These are phyloP conservation scores for Indicator maculatus DNA, from an alignment of 2,113 vertebrate genomes.

Conservation along the genomic window DNA sequence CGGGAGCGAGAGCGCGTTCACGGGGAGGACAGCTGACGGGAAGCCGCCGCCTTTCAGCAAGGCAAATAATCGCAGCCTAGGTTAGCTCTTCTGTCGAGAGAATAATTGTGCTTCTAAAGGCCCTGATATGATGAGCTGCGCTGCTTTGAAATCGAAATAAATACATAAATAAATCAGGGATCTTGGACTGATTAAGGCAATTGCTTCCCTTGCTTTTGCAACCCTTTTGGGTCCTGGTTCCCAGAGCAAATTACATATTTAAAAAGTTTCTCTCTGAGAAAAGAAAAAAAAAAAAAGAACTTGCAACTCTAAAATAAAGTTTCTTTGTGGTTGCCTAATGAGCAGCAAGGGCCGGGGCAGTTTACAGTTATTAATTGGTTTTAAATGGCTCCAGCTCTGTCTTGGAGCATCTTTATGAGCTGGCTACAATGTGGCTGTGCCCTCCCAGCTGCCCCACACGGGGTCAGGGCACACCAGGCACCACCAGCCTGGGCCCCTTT, in stretches of 20 bases:
- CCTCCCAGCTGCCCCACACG: background rate
- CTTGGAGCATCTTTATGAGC: slow-evolving; percentile 45
- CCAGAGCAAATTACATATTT: slow-evolving; percentile 76
- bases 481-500: background rate
- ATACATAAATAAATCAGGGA: slow-evolving; percentile 74
- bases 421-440: slow-evolving; percentile 17
- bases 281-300: background rate
- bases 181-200: slow-evolving; percentile 70
- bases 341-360: slow-evolving; percentile 37
- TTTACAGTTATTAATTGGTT: slow-evolving; percentile 71
- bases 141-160: slow-evolving; percentile 72
- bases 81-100: slow-evolving; percentile 64
- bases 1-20: background rate
- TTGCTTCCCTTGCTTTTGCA: slow-evolving; percentile 65
- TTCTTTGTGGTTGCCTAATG: slow-evolving; percentile 69
- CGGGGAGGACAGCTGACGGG: background rate
- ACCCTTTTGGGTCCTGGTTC: slow-evolving; percentile 66
- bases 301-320: slow-evolving; percentile 71
- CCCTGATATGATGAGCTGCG: slow-evolving; percentile 62
- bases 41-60: slow-evolving; percentile 47
- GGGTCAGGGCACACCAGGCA: background rate
- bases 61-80: slow-evolving; percentile 66
- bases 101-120: slow-evolving; percentile 70
- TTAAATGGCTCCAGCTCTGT: slow-evolving; percentile 46
- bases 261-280: slow-evolving; percentile 37